Evolutionary conservation across 2,888 invertebrate genomes (phyloP).

Genomic region (Leptogaster cylindrica): DNA sequence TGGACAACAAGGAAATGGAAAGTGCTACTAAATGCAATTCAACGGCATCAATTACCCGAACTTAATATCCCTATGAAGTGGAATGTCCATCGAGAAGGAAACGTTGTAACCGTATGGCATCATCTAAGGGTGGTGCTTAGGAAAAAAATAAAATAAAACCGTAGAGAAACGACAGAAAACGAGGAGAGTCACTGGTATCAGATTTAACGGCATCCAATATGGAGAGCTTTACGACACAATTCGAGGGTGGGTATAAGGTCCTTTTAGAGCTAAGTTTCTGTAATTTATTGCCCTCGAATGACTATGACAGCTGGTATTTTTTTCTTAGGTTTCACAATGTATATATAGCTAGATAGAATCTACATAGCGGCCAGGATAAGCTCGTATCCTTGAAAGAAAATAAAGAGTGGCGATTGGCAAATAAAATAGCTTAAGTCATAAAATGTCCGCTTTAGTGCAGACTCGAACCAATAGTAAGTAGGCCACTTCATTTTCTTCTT

Average conservation of each 20-base stretch:
- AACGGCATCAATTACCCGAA: conserved; percentile 14
- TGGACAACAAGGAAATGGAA: background rate
- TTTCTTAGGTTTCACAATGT: background rate
- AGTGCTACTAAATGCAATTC: background rate
- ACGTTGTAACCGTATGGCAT: conserved; percentile 9
- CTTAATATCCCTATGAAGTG: conserved; percentile 5
- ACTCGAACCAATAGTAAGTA: conserved; percentile 30
- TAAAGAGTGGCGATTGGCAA: conserved; percentile 8
- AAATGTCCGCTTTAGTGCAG: conserved; percentile 26
- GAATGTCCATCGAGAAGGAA: background rate
- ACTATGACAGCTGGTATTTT: background rate
- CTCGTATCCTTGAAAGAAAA: background rate
- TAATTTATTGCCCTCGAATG: conserved; percentile 29
- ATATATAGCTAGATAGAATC: background rate
- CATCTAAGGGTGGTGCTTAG: conserved; percentile 4
- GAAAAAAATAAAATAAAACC: too few species aligned
- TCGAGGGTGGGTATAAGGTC: conserved; percentile 5
- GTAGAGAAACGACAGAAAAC: too few species aligned
- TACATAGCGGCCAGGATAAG: too few species aligned
- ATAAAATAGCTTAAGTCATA: conserved; percentile 34
- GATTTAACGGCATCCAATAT: conserved; percentile 26
- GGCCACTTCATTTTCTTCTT: conserved; percentile 26
- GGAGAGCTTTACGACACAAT: conserved; percentile 28
- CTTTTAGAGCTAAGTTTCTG: conserved; percentile 21
- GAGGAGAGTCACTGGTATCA: conserved; percentile 14